Evolutionary conservation across 2,797 vertebrate species (phyloP), one percentile per base, ranked within the genome.

Genomic region (Podargus strigoides): DNA sequence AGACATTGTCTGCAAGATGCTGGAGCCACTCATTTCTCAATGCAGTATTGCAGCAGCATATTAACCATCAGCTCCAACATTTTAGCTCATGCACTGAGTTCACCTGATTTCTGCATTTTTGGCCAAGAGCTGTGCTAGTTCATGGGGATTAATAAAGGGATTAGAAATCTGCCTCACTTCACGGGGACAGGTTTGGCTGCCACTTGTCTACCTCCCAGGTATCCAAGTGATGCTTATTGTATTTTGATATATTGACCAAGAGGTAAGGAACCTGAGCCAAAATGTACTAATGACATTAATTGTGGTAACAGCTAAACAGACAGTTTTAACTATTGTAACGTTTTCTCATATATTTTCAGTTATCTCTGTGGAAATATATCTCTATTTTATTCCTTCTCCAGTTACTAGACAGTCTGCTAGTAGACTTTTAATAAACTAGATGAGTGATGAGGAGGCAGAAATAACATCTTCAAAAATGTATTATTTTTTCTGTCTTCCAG

Each of bases 151-250:
- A 53, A 47, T 47, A 16, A 47, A 46, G 27, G 11, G 42, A n/a
- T 53, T 26, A 63, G 37, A 55, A 44, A 42, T n/a, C 12, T 27
- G 19, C 2, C 10, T 47, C 1, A 1, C 3, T 39, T 47, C 52
- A 0, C 26, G 16, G 42, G 34, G 27, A 46, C 20, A 56, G 46
- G 41, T 56, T 41, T 86, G 62, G 41, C 36, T 83, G 82, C 46
- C 3, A 0, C n/a, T 49, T 0, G 0, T 21, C 56, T 75, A 2
- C 30, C 30, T 83, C 58, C 28, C 52, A 47, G 37, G 37, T 52
- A 22, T 52, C 14, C 28, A 39, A 9, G 5, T 58, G 37, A 14
- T 39, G 27, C 18, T 60, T 14, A 2, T 5, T 56, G 22, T 36
- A 11, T 55, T 86, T 79, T 44, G 30, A 34, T 60, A 26, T 52